Base-by-base conservation (phyloP, 2,113 vertebrate genomes). In the Apteryx mantelli region DNA sequence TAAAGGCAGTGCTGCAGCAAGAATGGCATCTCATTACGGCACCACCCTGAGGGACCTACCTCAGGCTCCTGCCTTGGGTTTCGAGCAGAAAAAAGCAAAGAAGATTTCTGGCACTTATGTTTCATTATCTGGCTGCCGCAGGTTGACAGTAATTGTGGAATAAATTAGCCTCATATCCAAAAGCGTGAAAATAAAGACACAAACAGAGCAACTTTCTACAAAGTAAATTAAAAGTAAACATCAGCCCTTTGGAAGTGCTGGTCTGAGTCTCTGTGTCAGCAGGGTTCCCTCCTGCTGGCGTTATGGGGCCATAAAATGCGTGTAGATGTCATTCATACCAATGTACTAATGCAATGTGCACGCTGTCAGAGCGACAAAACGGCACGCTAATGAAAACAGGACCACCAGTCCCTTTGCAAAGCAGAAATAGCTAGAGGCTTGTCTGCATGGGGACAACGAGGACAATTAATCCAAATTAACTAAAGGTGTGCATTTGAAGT, bases 91-190 rank as follows among this genome's bases (percentile, higher is more conserved):
- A 63, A 46, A 82, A 87, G 68, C 93, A 91, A 81, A 42, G 15
- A 93, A 77, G 77, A 90, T 78, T 97, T 89, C 89, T 97, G 96
- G 92, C 89, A 94, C 70, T 97, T 96, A 80, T 30, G 78, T 91
- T 97, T 98, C 97, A 97, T 98, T 97, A 97, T 97, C 96, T 95
- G 86, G 95, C 79, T 96, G 88, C 88, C 96, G 83, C 97, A 97
- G 80, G 94, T 97, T 97, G 97, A 97, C 89, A 96, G 93, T 95
- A 97, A 96, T 90, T 82, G 34, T 34, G 88, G 95, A 98, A 97
- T 97, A 98, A 97, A 98, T 98, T 95, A 98, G 88, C 77, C 91
- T 95, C 82, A 79, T 86, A 98, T 97, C 94, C 97, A 94, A 96
- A 32, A 97, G 91, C 87, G 79, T 88, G 94, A 97, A 98, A 98